Evolutionary conservation across 2,888 invertebrate genomes (phyloP).

Genomic region (Megaustenia siamemsis): DNA sequence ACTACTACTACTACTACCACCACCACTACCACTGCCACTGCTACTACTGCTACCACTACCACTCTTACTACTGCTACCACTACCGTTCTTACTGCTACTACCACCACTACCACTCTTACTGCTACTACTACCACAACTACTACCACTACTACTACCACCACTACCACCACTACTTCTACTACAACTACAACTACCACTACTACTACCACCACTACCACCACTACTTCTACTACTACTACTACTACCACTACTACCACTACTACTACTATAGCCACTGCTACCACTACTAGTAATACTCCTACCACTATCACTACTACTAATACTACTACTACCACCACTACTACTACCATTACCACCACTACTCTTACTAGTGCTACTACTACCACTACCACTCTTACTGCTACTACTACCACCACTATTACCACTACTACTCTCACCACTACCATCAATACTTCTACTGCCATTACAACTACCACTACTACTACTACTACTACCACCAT

Average conservation of each 20-base stretch:
- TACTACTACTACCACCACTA: too few species aligned
- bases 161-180: not conserved
- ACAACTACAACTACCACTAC: not conserved
- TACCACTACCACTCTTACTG: too few species aligned
- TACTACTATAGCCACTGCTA: not conserved
- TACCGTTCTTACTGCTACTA: not conserved
- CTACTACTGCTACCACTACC: not conserved
- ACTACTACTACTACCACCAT: not conserved
- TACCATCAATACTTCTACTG: not conserved
- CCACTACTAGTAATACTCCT: too few species aligned
- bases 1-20: not conserved
- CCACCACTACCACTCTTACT: not conserved
- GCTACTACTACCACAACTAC: too few species aligned
- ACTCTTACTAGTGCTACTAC: too few species aligned
- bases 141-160: not conserved
- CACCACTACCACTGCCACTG: constrained; percentile 13
- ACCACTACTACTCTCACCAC: too few species aligned
- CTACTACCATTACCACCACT: too few species aligned
- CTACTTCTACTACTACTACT: not conserved
- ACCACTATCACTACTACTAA: too few species aligned
- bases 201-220: not conserved
- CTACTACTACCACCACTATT: too few species aligned
- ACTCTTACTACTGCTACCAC: not conserved
- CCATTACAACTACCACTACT: not conserved
- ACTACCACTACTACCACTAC: not conserved